Base-by-base conservation (phyloP, 2,113 vertebrate genomes). In the Danio rerio region DNA sequence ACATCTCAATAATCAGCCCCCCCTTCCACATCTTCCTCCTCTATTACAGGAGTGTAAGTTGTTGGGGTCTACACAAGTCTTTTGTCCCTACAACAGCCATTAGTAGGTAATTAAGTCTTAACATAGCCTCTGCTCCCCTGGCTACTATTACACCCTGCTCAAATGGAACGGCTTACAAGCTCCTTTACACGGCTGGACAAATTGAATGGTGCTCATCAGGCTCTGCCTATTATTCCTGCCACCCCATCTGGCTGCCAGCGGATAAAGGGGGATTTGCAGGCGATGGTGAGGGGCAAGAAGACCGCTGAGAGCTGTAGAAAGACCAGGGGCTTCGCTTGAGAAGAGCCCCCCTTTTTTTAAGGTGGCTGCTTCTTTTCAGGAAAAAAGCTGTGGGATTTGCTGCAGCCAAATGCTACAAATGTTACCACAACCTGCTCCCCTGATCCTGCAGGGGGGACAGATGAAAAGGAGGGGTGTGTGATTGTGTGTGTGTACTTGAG, bases 81-180 rank as follows among this genome's bases (percentile, higher is more conserved):
- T 95, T 86, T 93, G 94, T 94, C 90, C 93, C 93, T 90, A 91
- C 92, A 88, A 93, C 85, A 91, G 94, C 96, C 95, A 95, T 96
- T 96, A 96, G 94, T 93, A 91, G 84, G 95, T 96, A 95, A 97
- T 97, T 98, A 97, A 94, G 96, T 95, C 94, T 93, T 95, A 95
- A 96, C 96, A 95, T 92, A 95, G 94, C 94, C 94, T 94, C 92
- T 58, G 53, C 92, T 94, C 92, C 84, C 75, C 92, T 94, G 93
- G 92, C 91, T 94, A 95, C 93, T 93, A 95, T 92, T 85, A 79
- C 93, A 95, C 94, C 94, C 94, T 93, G 95, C 88, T 84, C 85
- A 92, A 93, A 90, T 84, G 84, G 93, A 90, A 94, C 84, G 92
- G 91, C 94, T 94, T 93, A 89, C 91, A 91, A 94, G 93, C 91